phyloP scores from a whole-genome alignment of 2,797 vertebrate species.

The Crypturellus tataupa region DNA sequence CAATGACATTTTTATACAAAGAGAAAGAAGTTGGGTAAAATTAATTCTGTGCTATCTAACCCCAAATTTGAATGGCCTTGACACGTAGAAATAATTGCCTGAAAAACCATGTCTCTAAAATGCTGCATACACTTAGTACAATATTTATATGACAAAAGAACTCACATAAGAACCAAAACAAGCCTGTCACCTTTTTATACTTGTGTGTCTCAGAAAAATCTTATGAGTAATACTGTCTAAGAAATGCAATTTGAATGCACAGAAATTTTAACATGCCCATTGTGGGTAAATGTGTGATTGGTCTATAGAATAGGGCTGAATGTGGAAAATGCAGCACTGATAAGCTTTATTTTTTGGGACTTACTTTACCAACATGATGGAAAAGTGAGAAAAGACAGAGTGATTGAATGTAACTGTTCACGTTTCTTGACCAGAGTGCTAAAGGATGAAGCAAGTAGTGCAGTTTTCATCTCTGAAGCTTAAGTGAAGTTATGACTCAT shows the following conservation, averaged over 20 bases:
- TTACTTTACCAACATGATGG: neutral
- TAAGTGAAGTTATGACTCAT: neutral
- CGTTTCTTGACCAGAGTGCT: neutral
- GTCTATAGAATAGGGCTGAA: neutral
- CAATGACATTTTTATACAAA: neutral
- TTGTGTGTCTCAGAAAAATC: neutral
- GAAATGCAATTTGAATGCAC: neutral
- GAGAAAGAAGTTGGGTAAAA: neutral
- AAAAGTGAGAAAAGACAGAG: neutral
- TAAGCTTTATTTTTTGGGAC: neutral
- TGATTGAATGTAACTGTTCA: neutral
- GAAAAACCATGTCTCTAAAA: neutral
- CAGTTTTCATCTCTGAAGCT: neutral
- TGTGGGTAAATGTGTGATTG: neutral
- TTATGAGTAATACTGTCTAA: neutral
- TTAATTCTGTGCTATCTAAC: neutral
- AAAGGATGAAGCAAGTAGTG: neutral
- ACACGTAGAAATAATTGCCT: neutral
- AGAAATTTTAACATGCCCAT: neutral
- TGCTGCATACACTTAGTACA: neutral
- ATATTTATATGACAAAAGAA: neutral
- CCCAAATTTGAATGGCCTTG: neutral
- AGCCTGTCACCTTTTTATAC: fast-evolving
- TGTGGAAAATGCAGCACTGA: neutral
- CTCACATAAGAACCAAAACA: neutral